Percentiles rank a stretch among this genome's conserved stretches.
These are phyloP conservation scores for Gymnocypris eckloni DNA, from an alignment of 2,797 vertebrate genomes.

Conservation along the genomic window DNA sequence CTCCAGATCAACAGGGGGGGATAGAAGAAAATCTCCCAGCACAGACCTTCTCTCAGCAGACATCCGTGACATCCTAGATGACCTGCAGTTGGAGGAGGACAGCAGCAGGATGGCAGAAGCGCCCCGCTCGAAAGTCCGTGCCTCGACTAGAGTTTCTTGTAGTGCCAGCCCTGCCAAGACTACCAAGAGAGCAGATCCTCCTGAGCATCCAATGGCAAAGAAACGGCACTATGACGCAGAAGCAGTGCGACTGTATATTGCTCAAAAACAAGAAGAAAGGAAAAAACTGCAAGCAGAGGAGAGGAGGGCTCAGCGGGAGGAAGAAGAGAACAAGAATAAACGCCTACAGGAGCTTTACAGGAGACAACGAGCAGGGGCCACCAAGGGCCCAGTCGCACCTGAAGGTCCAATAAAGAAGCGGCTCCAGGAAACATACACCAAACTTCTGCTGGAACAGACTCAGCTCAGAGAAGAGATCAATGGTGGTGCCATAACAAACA, in stretches of 20 bases:
- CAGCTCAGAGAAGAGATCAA: constrained; percentile 75
- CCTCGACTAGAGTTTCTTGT: constrained; percentile 69
- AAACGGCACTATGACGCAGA: constrained; percentile 93
- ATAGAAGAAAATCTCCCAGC: constrained; percentile 65
- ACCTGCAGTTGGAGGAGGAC: constrained; percentile 85
- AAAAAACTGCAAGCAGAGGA: constrained; percentile 89
- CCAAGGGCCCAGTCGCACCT: constrained; percentile 66
- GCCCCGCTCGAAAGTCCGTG: constrained; percentile 65
- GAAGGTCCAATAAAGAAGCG: constrained; percentile 77
- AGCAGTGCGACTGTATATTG: constrained; percentile 90
- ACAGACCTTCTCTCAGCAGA: constrained; percentile 86
- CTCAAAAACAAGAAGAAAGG: constrained; percentile 91
- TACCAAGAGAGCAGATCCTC: constrained; percentile 73
- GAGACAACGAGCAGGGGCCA: constrained; percentile 86
- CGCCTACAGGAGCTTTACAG: constrained; percentile 93
- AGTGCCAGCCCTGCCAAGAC: constrained; percentile 86
- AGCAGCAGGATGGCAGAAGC: constrained; percentile 68
- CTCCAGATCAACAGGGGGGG: constrained; percentile 56
- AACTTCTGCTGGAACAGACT: constrained; percentile 82
- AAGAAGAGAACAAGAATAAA: constrained; percentile 89
- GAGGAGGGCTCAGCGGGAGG: constrained; percentile 86
- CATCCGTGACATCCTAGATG: constrained; percentile 91
- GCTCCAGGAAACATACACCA: constrained; percentile 89
- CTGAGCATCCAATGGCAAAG: constrained; percentile 75
- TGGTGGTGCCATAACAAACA: not conserved